phyloP scores from a whole-genome alignment of 2,888 invertebrate species.

The Myopa tessellatipennis region DNA sequence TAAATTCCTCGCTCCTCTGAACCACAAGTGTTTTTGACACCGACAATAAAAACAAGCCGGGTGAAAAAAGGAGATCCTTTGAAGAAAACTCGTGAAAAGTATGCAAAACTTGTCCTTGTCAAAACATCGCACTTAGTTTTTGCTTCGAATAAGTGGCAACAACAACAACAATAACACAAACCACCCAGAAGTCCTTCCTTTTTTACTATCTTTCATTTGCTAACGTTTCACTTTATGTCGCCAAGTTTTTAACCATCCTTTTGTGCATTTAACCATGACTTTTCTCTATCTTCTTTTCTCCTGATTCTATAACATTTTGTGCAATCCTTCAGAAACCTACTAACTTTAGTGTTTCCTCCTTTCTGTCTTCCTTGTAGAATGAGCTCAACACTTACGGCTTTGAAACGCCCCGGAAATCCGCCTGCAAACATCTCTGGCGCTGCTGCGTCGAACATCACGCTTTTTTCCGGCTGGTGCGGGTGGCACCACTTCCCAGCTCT shows the following conservation, averaged over 20 bases:
- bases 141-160: no score
- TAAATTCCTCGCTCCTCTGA: no score
- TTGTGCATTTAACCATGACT: not conserved
- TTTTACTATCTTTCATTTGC: no score
- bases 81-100: not conserved
- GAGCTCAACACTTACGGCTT: slow-evolving; percentile 97
- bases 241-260: slow-evolving; percentile 20
- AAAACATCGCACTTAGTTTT: no score
- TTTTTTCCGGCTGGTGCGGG: slow-evolving; percentile 88
- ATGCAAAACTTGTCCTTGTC: slow-evolving; percentile 28
- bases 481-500: slow-evolving; percentile 74
- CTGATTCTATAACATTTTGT: not conserved
- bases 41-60: no score
- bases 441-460: slow-evolving; percentile 97
- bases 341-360: not conserved
- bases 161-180: no score
- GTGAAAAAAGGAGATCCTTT: no score
- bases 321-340: slow-evolving; percentile 8
- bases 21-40: no score
- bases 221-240: no score
- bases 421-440: slow-evolving; percentile 95
- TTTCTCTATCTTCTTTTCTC: slow-evolving; percentile 10
- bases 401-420: slow-evolving; percentile 90
- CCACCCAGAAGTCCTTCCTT: no score
- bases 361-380: slow-evolving; percentile 70